A percentile compares a stretch with the other conserved stretches of the same genome.
These are phyloP conservation scores for Cantharis rustica DNA, from an alignment of 2,888 invertebrate genomes.

Conservation along the genomic window DNA sequence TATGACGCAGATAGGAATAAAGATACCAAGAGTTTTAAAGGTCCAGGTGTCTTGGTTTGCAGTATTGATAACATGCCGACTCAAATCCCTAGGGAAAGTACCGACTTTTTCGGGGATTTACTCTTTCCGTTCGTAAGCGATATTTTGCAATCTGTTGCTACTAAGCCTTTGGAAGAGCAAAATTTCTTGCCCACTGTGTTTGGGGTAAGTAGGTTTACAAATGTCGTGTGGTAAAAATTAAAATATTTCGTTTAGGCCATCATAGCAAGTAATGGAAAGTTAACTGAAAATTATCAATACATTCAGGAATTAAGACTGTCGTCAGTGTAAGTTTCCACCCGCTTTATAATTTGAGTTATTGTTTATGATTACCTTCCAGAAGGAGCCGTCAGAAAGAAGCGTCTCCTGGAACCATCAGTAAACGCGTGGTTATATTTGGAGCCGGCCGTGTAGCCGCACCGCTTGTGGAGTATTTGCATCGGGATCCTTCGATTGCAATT, in stretches of 20 bases:
- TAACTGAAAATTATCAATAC: conserved; percentile 94
- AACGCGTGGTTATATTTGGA: conserved; percentile 87
- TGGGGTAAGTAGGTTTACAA: conserved; percentile 57
- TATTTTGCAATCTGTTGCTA: conserved; percentile 85
- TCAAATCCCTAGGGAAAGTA: conserved; percentile 95
- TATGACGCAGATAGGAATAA: conserved; percentile 99
- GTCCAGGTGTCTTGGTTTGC: conserved; percentile 97
- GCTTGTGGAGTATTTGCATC: conserved; percentile 89
- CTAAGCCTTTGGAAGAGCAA: conserved; percentile 76
- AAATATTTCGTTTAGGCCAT: conserved; percentile 73
- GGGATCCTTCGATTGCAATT: conserved; percentile 80
- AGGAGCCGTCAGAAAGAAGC: conserved; percentile 46
- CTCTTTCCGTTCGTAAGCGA: conserved; percentile 87
- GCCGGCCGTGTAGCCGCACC: conserved; percentile 93
- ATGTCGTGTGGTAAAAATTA: not conserved
- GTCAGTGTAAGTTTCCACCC: conserved; percentile 42
- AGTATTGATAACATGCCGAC: conserved; percentile 99
- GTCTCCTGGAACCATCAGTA: conserved; percentile 46
- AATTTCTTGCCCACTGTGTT: conserved; percentile 73
- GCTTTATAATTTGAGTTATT: not conserved
- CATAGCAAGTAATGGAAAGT: conserved; percentile 91
- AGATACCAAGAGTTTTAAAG: conserved; percentile 94
- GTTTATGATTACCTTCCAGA: conserved; percentile 25
- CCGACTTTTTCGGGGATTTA: conserved; percentile 96
- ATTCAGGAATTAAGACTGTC: conserved; percentile 83